Base-by-base conservation (phyloP, 2,113 vertebrate genomes). In the Sciurus niger region DNA sequence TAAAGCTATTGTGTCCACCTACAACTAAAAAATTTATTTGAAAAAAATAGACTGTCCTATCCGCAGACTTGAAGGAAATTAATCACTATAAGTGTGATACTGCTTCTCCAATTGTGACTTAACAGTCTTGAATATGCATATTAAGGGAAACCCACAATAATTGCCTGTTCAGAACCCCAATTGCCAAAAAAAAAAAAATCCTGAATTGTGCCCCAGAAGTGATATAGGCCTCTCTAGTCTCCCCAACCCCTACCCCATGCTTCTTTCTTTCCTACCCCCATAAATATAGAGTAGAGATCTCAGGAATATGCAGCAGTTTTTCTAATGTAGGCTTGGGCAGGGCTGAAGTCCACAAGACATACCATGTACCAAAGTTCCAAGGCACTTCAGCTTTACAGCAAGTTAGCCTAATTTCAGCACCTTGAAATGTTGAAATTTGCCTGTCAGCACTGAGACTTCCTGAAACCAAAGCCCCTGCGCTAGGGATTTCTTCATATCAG, bases 341-440 rank as follows among this genome's bases (percentile, higher is more conserved):
- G 37, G 70, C 92, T 88, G 76, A 93, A 89, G 70, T 90, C 91
- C 37, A 89, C 67, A 88, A 51, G 48, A 74, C 8, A 37, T 65
- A 30, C 53, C 55, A 10, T 10, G 9, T 60, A 67, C 28, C 17
- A 37, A 11, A 60, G 70, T 89, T 25, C 63, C n/a, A 51, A 67
- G 37, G 53, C 32, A 72, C 89, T 68, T 92, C 17, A 30, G 46
- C 90, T 89, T 94, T 92, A 93, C 68, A 95, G 53, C 53, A 94
- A 72, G 79, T 76, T 46, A 55, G 25, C 77, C 48, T 96, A 67
- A 83, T 76, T 51, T 92, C 73, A 34, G 55, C 80, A 67, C 70
- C 82, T 88, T 88, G 88, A 90, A 88, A n/a, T 88, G 8, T 84
- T 58, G 86, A 84, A 65, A 4, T 83, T 46, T 90, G 84, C 88